phyloP scores from a whole-genome alignment of 2,888 invertebrate species.

The Anthrax anthrax region DNA sequence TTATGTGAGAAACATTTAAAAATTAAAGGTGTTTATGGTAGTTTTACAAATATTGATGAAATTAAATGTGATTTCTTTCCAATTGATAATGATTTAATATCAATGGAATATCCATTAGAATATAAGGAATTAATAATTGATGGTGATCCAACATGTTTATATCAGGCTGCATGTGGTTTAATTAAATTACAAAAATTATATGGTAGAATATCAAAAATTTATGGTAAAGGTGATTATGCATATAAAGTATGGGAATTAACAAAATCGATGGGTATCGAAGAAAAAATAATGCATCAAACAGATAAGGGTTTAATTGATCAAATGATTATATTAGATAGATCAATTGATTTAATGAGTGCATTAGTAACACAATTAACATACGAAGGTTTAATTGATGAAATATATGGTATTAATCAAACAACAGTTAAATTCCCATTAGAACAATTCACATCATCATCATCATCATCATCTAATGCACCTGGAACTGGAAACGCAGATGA shows the following conservation, averaged over 20 bases:
- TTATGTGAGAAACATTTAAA: constrained; percentile 76
- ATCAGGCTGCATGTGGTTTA: constrained; percentile 75
- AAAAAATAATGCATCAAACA: constrained; percentile 32
- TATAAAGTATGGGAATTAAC: constrained; percentile 81
- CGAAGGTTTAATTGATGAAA: constrained; percentile 93
- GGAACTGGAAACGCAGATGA: too few species aligned
- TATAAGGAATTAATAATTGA: constrained; percentile 77
- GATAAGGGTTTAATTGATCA: constrained; percentile 66
- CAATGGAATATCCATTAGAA: constrained; percentile 73
- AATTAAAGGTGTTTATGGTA: constrained; percentile 66
- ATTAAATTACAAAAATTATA: constrained; percentile 74
- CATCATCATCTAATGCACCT: constrained; percentile 42
- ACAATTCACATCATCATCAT: constrained; percentile 66
- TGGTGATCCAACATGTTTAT: constrained; percentile 76
- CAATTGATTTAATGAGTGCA: constrained; percentile 81
- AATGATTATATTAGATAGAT: constrained; percentile 77
- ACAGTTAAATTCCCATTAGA: constrained; percentile 75
- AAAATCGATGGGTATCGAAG: constrained; percentile 55
- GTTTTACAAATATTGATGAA: constrained; percentile 64
- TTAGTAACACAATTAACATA: constrained; percentile 92
- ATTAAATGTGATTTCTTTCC: constrained; percentile 81
- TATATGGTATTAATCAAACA: constrained; percentile 71
- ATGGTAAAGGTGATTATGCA: constrained; percentile 79
- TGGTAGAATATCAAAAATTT: constrained; percentile 77
- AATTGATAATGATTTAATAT: constrained; percentile 81